phyloP scores from a whole-genome alignment of 1,140 invertebrate species.

The Caligus rogercresseyi region DNA sequence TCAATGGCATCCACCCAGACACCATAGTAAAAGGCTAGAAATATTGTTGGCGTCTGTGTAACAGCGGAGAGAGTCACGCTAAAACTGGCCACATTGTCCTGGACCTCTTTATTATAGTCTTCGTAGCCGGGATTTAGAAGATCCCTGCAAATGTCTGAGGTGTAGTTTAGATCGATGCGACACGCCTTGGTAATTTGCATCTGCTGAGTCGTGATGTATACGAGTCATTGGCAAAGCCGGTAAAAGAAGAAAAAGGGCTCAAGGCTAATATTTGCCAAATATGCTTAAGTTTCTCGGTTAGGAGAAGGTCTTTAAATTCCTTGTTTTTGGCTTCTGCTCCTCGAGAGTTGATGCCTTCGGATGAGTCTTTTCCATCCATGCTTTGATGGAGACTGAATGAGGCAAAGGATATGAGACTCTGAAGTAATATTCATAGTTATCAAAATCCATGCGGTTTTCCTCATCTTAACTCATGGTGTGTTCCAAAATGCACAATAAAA shows the following conservation, averaged over 20 bases:
- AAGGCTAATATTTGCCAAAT: background rate
- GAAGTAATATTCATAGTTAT: too few relatives aligned
- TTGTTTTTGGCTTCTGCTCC: background rate
- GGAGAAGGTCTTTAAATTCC: background rate
- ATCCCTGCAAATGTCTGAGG: background rate
- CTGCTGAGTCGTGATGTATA: background rate
- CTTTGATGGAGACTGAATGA: too few relatives aligned
- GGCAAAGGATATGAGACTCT: too few relatives aligned
- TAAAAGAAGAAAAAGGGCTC: background rate
- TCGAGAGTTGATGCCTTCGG: too few relatives aligned
- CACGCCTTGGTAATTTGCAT: background rate
- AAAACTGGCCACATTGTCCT: background rate
- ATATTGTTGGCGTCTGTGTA: background rate
- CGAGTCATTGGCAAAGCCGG: background rate
- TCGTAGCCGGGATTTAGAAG: background rate
- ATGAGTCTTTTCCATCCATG: too few relatives aligned
- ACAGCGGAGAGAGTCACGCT: background rate
- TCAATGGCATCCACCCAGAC: background rate
- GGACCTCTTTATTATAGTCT: background rate
- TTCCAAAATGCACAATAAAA: too few relatives aligned
- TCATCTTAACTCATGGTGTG: too few relatives aligned
- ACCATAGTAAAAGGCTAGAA: background rate
- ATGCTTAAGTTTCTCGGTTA: background rate
- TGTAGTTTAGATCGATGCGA: background rate
- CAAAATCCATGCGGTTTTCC: too few relatives aligned